Evolutionary conservation across 2,113 vertebrate genomes (phyloP).

Genomic region (Aldabrachelys gigantea): DNA sequence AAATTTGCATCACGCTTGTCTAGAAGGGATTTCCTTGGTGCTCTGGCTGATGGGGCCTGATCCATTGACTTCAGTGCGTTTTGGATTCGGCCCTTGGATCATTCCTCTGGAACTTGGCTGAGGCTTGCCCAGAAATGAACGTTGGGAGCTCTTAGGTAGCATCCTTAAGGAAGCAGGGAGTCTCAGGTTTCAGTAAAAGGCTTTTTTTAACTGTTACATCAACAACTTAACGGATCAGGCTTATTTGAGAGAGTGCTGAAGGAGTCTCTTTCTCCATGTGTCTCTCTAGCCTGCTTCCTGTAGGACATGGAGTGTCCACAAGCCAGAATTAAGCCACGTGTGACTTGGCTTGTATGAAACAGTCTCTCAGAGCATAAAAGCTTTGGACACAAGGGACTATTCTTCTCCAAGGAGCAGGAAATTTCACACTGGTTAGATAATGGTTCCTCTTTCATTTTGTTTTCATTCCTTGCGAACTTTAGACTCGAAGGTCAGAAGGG

Average conservation of each 20-base stretch:
- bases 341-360: background rate
- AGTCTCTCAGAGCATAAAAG: fast-evolving
- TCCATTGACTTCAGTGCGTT: background rate
- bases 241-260: background rate
- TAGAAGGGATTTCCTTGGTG: background rate
- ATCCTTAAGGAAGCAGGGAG: background rate
- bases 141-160: background rate
- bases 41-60: background rate
- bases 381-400: fast-evolving
- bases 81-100: background rate
- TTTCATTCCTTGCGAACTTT: background rate
- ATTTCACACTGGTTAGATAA: background rate
- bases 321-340: background rate
- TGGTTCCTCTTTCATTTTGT: fast-evolving
- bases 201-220: background rate
- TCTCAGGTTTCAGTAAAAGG: background rate
- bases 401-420: background rate
- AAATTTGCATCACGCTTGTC: background rate
- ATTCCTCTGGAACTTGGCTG: background rate
- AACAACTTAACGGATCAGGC: background rate
- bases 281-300: background rate
- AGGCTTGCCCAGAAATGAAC: background rate
- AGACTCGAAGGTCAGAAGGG: background rate
- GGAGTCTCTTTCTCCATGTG: background rate
- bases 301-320: background rate